A percentile compares a stretch with the other conserved stretches of the same genome.
phyloP scores from a whole-genome alignment of 2,113 vertebrate species.

The Gnathonemus echidnorhynchus region DNA sequence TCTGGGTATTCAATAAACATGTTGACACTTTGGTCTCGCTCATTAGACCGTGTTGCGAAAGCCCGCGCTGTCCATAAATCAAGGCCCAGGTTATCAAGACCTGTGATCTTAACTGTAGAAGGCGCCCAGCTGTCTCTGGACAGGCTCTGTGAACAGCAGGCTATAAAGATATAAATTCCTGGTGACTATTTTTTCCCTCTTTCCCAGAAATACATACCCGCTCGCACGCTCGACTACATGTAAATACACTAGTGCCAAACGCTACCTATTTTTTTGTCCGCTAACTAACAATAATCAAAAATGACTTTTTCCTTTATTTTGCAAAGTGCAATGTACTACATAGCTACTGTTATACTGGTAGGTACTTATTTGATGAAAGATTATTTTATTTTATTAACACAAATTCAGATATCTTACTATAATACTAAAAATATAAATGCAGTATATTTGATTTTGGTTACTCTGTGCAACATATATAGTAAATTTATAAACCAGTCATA shows the following conservation, averaged over 20 bases:
- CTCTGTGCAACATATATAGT: neutral
- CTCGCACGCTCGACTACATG: conserved; percentile 15
- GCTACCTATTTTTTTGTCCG: neutral
- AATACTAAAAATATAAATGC: neutral
- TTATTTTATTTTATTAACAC: neutral
- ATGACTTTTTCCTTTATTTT: neutral
- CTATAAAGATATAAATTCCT: conserved; percentile 81
- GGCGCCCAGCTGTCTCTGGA: conserved; percentile 94
- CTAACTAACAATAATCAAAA: neutral
- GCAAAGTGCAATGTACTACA: no score
- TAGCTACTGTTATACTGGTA: neutral
- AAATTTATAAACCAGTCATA: neutral
- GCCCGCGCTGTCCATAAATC: conserved; percentile 84
- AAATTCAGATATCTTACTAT: neutral
- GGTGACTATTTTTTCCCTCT: conserved; percentile 30
- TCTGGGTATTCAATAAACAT: conserved; percentile 97
- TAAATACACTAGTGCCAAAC: neutral
- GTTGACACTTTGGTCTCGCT: conserved; percentile 91
- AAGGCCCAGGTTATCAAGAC: conserved; percentile 88
- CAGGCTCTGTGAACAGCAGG: conserved; percentile 71
- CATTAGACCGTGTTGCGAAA: conserved; percentile 85
- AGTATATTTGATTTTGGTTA: neutral
- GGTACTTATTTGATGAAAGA: neutral
- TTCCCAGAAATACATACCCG: conserved; percentile 35
- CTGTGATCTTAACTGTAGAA: conserved; percentile 88